phyloP scores from a whole-genome alignment of 2,113 vertebrate species.

The Seriola quinqueradiata region DNA sequence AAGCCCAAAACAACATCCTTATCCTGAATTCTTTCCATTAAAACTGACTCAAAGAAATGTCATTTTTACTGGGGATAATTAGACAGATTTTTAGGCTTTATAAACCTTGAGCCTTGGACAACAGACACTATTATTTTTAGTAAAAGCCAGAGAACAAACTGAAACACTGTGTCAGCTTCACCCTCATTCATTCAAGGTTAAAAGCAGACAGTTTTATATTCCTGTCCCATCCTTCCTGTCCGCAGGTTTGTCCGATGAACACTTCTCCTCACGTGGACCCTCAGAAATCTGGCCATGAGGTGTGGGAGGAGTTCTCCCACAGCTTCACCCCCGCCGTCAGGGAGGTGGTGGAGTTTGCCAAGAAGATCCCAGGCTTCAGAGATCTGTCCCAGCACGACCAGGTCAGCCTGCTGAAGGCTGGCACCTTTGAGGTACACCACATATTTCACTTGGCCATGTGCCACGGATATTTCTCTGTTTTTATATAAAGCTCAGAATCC shows the following conservation, averaged over 20 bases:
- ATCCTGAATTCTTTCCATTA: too few relatives aligned
- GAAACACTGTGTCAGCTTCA: too few relatives aligned
- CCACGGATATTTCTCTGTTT: rapidly evolving
- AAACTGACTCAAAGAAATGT: too few relatives aligned
- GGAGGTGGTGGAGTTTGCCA: slow-evolving; percentile 97
- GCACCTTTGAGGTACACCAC: slow-evolving; percentile 93
- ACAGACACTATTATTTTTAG: too few relatives aligned
- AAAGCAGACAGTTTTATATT: neutral
- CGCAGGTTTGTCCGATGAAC: slow-evolving; percentile 96
- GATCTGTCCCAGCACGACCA: slow-evolving; percentile 96
- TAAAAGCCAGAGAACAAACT: too few relatives aligned
- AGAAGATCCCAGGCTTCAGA: slow-evolving; percentile 95
- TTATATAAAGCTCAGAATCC: neutral
- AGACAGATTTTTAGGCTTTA: too few relatives aligned
- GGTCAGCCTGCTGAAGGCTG: slow-evolving; percentile 96
- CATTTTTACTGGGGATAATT: too few relatives aligned
- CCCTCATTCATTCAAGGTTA: too few relatives aligned
- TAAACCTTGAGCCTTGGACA: neutral
- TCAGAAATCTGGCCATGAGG: slow-evolving; percentile 92
- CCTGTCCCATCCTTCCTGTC: neutral
- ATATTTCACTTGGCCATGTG: neutral
- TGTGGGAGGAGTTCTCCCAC: slow-evolving; percentile 97
- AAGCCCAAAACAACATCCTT: too few relatives aligned
- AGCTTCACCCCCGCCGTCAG: slow-evolving; percentile 97
- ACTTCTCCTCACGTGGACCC: slow-evolving; percentile 93